A percentile compares a stretch with the other conserved stretches of the same genome.
Conservation (phyloP, 2,888 invertebrate species). For the Drosophila affinis region DNA sequence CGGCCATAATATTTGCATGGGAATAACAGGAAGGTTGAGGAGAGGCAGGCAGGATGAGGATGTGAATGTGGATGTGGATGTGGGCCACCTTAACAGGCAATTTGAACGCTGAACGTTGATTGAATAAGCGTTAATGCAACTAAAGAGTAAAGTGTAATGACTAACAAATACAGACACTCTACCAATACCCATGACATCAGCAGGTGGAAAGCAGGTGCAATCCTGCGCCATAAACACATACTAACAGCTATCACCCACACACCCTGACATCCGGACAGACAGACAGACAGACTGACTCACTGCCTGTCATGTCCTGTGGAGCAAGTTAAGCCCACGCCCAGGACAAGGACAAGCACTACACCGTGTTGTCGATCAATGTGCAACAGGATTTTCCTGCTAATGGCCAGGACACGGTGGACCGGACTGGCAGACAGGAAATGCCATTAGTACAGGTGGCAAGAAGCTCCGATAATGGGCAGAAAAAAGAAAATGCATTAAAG, state of each 20-base stretch:
- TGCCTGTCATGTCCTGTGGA: background rate
- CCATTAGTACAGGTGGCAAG: slow-evolving; percentile 41
- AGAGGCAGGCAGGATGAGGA: background rate
- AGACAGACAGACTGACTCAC: background rate
- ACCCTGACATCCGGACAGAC: background rate
- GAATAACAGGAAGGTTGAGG: background rate
- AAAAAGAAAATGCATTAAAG: slow-evolving; percentile 64
- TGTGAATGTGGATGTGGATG: background rate
- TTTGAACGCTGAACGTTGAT: slow-evolving; percentile 64
- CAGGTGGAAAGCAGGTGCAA: background rate
- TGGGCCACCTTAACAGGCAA: slow-evolving; percentile 62
- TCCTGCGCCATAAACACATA: background rate
- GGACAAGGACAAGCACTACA: background rate
- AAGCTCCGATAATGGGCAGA: slow-evolving; percentile 66
- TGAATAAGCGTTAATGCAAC: slow-evolving; percentile 66
- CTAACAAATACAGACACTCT: slow-evolving; percentile 9
- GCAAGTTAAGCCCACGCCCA: background rate
- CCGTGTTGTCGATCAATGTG: background rate
- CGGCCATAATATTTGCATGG: slow-evolving; percentile 44
- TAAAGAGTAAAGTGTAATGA: slow-evolving; percentile 34
- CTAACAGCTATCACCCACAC: background rate
- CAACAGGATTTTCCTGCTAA: background rate
- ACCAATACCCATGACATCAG: slow-evolving; percentile 59
- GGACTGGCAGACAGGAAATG: slow-evolving; percentile 1
- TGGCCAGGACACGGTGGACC: background rate